Percentiles rank a stretch among this genome's conserved stretches.
Evolutionary conservation across 2,797 vertebrate species (phyloP).

Genomic region (Melanotaenia boesemani): DNA sequence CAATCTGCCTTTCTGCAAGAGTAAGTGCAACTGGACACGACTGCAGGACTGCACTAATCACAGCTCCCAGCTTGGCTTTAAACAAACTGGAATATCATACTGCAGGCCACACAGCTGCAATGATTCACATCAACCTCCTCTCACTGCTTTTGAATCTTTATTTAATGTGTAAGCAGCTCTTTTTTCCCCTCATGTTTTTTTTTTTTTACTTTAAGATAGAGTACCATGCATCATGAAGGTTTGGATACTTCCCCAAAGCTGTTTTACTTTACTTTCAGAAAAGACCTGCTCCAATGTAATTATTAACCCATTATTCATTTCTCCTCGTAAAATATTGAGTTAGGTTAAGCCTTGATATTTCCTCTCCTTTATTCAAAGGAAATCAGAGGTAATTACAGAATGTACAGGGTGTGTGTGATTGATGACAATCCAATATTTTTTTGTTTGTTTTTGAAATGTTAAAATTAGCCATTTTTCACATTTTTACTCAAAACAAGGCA

Average conservation of each 20-base stretch:
- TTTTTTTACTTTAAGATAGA: slow-evolving; percentile 27
- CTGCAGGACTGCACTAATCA: slow-evolving; percentile 63
- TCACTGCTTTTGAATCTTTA: neutral
- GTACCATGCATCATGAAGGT: slow-evolving; percentile 16
- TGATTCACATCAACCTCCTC: slow-evolving; percentile 3
- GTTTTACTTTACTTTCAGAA: slow-evolving; percentile 42
- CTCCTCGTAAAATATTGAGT: slow-evolving; percentile 55
- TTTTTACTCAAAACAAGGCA: neutral
- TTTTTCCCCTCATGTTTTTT: neutral
- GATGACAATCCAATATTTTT: slow-evolving; percentile 11
- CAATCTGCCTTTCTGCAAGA: slow-evolving; percentile 73
- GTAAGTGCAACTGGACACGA: slow-evolving; percentile 73
- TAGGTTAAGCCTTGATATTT: slow-evolving; percentile 55
- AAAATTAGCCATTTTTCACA: no score
- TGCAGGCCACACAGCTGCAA: slow-evolving; percentile 24
- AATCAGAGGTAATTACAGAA: slow-evolving; percentile 43
- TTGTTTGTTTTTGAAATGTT: neutral
- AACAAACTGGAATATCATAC: slow-evolving; percentile 44
- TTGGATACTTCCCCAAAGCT: slow-evolving; percentile 31
- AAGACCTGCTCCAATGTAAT: slow-evolving; percentile 51
- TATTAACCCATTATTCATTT: slow-evolving; percentile 67
- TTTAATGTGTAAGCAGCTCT: neutral
- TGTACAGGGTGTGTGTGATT: slow-evolving; percentile 31
- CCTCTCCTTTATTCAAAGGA: slow-evolving; percentile 26
- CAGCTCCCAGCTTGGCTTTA: slow-evolving; percentile 47